Evolutionary conservation across 2,113 vertebrate genomes (phyloP), one percentile per base, ranked within the genome.

Genomic region (Cebus imitator): DNA sequence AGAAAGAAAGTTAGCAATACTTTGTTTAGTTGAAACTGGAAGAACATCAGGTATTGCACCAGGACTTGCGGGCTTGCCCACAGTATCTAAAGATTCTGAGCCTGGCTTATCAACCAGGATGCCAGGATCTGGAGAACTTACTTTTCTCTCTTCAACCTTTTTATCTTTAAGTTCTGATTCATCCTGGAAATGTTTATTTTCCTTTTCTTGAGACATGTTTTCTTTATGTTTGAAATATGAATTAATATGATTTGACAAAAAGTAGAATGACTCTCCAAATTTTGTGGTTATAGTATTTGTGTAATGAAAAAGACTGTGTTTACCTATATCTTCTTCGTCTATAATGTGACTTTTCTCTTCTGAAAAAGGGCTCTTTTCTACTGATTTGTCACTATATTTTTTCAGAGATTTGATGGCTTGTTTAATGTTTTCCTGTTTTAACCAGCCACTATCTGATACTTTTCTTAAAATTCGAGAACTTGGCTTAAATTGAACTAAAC

Each of bases 231-330:
- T 98, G 96, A 99, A 99, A 96, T 99, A 99, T 43, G 98, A 98
- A 97, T 99, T 99, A 96, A 99, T 99, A 94, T 99, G 99, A 98
- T 98, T 98, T 81, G 99, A 98, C 93, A 99, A 90, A 21, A 99
- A 99, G 97, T 98, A 99, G 96, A 99, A 99, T 0, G 99, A 99
- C 84, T 99, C 99, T 98, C 99, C 99, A 98, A 99, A 99, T 98
- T 98, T 99, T 89, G 99, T 99, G 58, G 99, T 98, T 98, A 99
- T 98, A 88, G 94, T 98, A 96, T 98, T 99, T n/a, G 99, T 95
- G 90, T 99, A 99, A 98, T 25, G 91, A 94, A 99, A 99, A 95
- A 99, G 99, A 45, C 98, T 98, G 13, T 87, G 98, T 97, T 99
- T 99, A 68, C 96, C 30, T 96, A 37, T 80, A 2, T 57, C 76